These are phyloP conservation scores for Heliconius sara DNA, from an alignment of 2,888 invertebrate species.

Conservation along the genomic window DNA sequence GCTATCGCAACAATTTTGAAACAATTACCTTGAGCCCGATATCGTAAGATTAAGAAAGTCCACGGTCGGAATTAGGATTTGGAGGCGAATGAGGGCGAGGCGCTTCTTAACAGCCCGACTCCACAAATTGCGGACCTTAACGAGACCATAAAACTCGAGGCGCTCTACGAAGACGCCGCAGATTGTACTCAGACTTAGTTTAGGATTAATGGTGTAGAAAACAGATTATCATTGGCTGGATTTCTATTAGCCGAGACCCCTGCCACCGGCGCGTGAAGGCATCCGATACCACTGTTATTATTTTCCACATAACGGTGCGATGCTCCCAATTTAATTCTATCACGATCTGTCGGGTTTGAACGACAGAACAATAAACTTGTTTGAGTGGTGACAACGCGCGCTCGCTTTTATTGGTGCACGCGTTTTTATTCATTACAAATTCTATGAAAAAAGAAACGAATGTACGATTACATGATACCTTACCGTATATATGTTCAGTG, in stretches of 20 bases:
- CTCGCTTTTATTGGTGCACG: constrained; percentile 37
- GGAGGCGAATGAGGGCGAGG: constrained; percentile 69
- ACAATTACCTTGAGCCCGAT: constrained; percentile 83
- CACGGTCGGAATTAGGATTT: constrained; percentile 80
- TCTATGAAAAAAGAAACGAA: neutral
- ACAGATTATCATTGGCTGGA: constrained; percentile 85
- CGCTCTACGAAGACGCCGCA: constrained; percentile 80
- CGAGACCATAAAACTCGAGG: constrained; percentile 82
- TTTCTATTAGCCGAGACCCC: constrained; percentile 82
- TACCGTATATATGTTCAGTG: neutral
- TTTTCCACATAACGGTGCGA: constrained; percentile 82
- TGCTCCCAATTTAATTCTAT: constrained; percentile 83
- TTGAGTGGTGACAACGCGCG: constrained; percentile 57
- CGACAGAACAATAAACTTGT: constrained; percentile 80
- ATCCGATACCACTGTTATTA: constrained; percentile 81
- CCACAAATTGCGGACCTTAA: constrained; percentile 84
- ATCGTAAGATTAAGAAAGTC: constrained; percentile 84
- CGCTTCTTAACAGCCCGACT: constrained; percentile 80
- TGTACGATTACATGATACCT: neutral
- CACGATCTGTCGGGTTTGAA: constrained; percentile 81
- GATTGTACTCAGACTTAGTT: constrained; percentile 83
- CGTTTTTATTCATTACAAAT: constrained; percentile 16
- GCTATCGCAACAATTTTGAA: constrained; percentile 75
- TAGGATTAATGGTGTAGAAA: constrained; percentile 85
- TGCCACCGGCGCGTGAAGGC: constrained; percentile 82